A percentile compares a stretch with the other conserved stretches of the same genome.
These are phyloP conservation scores for Halcyon smyrnensis DNA, from an alignment of 2,797 vertebrate genomes.

Conservation along the genomic window DNA sequence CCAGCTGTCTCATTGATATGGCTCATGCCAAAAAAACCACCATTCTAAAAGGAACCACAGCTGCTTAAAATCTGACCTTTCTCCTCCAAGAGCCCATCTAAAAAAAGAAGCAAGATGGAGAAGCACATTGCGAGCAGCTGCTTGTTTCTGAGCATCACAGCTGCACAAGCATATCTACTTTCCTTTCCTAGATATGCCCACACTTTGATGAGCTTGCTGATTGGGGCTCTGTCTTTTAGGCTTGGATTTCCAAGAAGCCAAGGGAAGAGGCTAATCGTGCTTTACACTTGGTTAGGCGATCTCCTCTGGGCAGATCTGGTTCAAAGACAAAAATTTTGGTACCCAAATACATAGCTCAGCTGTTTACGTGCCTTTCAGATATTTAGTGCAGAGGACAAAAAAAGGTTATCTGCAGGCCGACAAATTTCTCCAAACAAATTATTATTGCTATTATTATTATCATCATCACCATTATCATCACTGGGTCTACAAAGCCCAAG, in stretches of 20 bases:
- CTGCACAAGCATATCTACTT: not conserved
- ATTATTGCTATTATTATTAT: not conserved
- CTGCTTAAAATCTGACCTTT: not conserved
- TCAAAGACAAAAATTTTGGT: not conserved
- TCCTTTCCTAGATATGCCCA: not conserved
- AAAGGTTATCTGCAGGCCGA: not conserved
- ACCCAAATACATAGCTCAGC: not conserved
- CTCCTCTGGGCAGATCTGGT: not conserved
- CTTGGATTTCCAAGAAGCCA: not conserved
- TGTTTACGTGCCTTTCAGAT: not conserved
- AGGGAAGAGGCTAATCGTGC: not conserved
- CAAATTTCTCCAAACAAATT: not conserved
- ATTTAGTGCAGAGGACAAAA: not conserved
- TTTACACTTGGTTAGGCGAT: not conserved
- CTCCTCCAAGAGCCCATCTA: not conserved
- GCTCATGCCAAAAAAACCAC: not conserved
- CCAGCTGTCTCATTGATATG: accelerated
- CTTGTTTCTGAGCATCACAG: not conserved
- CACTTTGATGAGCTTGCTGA: not conserved
- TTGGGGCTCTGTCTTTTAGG: not conserved
- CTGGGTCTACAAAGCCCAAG: not conserved
- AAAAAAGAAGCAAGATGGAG: not conserved
- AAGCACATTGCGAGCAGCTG: not conserved
- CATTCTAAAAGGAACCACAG: not conserved
- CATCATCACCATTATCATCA: not conserved